These are phyloP conservation scores for Cossypha dichroa DNA, from an alignment of 2,797 vertebrate species.

Conservation along the genomic window DNA sequence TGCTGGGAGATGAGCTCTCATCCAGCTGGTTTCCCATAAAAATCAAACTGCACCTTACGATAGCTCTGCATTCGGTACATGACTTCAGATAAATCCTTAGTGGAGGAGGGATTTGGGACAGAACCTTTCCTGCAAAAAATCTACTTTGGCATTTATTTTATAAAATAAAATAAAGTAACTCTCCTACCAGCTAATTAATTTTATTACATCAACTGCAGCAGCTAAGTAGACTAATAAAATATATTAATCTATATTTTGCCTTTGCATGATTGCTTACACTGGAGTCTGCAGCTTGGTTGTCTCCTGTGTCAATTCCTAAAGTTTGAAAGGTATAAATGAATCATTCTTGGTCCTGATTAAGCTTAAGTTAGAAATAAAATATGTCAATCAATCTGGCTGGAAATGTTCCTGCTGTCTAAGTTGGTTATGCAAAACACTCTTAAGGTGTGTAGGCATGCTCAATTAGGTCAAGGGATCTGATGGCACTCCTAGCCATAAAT, in stretches of 20 bases:
- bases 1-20: background rate
- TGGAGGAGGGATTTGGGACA: background rate
- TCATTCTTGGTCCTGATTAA: constrained; percentile 70
- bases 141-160: background rate
- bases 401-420: constrained; percentile 75
- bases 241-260: constrained; percentile 30
- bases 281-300: background rate
- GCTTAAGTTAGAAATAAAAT: constrained; percentile 79
- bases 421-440: constrained; percentile 79
- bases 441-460: constrained; percentile 74
- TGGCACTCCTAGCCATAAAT: constrained; percentile 61
- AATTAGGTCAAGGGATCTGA: constrained; percentile 74
- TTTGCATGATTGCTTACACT: background rate
- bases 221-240: constrained; percentile 21
- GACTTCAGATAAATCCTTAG: background rate
- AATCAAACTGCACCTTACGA: background rate
- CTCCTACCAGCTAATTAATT: constrained; percentile 8
- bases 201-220: background rate
- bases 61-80: background rate
- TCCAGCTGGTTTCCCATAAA: background rate
- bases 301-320: constrained; percentile 41
- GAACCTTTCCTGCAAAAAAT: background rate
- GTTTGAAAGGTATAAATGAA: constrained; percentile 62
- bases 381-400: constrained; percentile 77
- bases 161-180: background rate